Evolutionary conservation across 1,140 invertebrate species (phyloP).

Genomic region (Drosophila chauvacae): DNA sequence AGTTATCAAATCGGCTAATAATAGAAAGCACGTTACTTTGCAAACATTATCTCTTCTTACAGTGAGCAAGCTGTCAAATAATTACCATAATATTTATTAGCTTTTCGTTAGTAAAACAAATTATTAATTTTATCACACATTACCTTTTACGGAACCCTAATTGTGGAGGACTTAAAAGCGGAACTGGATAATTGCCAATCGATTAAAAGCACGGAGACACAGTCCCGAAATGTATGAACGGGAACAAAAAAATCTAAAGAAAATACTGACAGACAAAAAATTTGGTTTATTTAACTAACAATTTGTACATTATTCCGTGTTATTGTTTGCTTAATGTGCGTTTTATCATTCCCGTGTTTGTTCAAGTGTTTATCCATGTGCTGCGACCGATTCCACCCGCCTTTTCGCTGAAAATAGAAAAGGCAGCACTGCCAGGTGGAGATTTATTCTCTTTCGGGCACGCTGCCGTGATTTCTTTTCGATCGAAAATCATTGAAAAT

Average conservation of each 20-base stretch:
- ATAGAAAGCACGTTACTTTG: slow-evolving; percentile 62
- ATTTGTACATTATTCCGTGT: slow-evolving; percentile 56
- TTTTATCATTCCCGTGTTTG: slow-evolving; percentile 58
- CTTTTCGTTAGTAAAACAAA: slow-evolving; percentile 19
- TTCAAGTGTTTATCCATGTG: slow-evolving; percentile 52
- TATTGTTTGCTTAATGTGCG: slow-evolving; percentile 66
- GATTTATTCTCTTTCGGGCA: slow-evolving; percentile 19
- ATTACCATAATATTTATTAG: slow-evolving; percentile 58
- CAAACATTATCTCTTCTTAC: slow-evolving; percentile 27
- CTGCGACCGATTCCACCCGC: slow-evolving; percentile 4
- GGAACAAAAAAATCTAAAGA: slow-evolving; percentile 6
- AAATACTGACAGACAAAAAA: slow-evolving; percentile 25
- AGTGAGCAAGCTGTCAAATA: slow-evolving; percentile 44
- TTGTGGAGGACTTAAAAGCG: slow-evolving; percentile 12
- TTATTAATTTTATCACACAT: slow-evolving; percentile 24
- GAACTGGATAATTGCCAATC: not conserved
- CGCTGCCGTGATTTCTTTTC: slow-evolving; percentile 27
- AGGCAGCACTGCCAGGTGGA: slow-evolving; percentile 33
- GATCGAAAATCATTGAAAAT: slow-evolving; percentile 21
- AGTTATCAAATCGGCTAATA: slow-evolving; percentile 57
- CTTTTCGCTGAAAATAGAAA: slow-evolving; percentile 9
- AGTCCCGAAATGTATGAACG: not conserved
- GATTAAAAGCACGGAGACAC: not conserved
- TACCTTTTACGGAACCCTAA: not conserved
- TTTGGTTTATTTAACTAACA: slow-evolving; percentile 62